Percentiles rank a stretch among this genome's conserved stretches.
These are phyloP conservation scores for Siphonodentalium dalli DNA, from an alignment of 2,888 invertebrate species.

Conservation along the genomic window DNA sequence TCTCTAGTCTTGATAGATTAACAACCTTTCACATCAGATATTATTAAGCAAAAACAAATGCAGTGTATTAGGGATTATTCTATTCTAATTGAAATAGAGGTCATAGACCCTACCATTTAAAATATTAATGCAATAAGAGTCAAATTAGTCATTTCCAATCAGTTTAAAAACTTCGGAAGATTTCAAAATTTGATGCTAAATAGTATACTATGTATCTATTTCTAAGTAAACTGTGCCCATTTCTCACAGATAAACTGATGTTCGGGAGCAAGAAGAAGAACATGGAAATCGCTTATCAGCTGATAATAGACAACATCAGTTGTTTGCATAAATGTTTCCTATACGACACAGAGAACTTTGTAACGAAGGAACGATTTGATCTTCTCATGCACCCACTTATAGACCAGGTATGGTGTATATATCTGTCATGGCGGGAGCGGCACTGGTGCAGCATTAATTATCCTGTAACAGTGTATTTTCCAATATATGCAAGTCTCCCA, in stretches of 20 bases:
- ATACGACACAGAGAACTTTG: conserved; percentile 83
- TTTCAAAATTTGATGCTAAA: background rate
- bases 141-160: no score
- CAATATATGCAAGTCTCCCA: no score
- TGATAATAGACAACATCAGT: conserved; percentile 77
- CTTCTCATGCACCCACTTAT: conserved; percentile 85
- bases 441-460: background rate
- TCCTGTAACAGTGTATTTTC: background rate
- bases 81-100: no score
- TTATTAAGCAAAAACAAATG: no score
- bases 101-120: no score
- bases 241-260: conserved; percentile 44
- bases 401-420: conserved; percentile 73
- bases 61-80: no score
- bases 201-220: background rate
- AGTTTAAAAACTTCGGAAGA: no score
- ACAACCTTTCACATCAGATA: no score
- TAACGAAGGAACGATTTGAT: conserved; percentile 85
- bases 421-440: no score
- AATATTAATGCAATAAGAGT: no score
- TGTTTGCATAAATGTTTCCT: conserved; percentile 81
- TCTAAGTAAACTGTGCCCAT: no score
- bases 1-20: no score
- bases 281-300: conserved; percentile 68
- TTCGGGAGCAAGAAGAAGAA: conserved; percentile 51